A percentile compares a stretch with the other conserved stretches of the same genome.
phyloP scores from a whole-genome alignment of 2,888 invertebrate genomes.

The Plebejus anna region DNA sequence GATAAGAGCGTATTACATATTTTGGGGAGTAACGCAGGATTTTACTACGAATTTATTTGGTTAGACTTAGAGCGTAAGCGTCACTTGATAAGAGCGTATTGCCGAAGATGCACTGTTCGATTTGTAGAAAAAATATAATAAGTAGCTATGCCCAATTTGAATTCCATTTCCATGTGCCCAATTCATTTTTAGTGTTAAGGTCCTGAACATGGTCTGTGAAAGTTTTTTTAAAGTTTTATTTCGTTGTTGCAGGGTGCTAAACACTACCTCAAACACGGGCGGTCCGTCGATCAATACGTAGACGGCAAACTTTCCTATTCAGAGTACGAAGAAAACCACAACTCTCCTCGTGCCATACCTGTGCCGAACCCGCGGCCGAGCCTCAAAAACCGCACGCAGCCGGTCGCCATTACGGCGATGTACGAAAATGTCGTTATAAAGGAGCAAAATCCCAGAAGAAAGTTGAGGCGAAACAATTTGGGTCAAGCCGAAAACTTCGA shows the following conservation, averaged over 20 bases:
- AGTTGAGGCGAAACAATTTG: slow-evolving; percentile 81
- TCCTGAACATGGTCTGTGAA: not conserved
- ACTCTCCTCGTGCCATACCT: slow-evolving; percentile 64
- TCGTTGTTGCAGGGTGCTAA: slow-evolving; percentile 74
- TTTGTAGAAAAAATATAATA: not conserved
- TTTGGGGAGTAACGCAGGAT: too few species aligned
- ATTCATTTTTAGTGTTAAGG: not conserved
- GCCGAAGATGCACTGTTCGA: not conserved
- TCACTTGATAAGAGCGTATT: not conserved
- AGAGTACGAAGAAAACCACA: slow-evolving; percentile 77
- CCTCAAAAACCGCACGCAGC: slow-evolving; percentile 78
- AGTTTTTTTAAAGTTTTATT: slow-evolving; percentile 9
- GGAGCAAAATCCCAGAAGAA: slow-evolving; percentile 86
- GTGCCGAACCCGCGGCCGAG: slow-evolving; percentile 70
- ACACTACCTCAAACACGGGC: slow-evolving; percentile 83
- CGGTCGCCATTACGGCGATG: slow-evolving; percentile 86
- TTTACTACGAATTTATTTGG: not conserved
- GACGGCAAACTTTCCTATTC: slow-evolving; percentile 81
- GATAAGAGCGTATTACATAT: not conserved
- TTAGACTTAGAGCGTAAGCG: not conserved
- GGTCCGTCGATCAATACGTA: slow-evolving; percentile 89
- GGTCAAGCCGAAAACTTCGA: slow-evolving; percentile 82
- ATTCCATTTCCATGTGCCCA: not conserved
- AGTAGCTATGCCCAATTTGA: not conserved
- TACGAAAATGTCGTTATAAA: slow-evolving; percentile 86